Percentiles rank a stretch among this genome's conserved stretches.
Conservation (phyloP, 2,797 vertebrate genomes). For the Xyrichtys novacula region DNA sequence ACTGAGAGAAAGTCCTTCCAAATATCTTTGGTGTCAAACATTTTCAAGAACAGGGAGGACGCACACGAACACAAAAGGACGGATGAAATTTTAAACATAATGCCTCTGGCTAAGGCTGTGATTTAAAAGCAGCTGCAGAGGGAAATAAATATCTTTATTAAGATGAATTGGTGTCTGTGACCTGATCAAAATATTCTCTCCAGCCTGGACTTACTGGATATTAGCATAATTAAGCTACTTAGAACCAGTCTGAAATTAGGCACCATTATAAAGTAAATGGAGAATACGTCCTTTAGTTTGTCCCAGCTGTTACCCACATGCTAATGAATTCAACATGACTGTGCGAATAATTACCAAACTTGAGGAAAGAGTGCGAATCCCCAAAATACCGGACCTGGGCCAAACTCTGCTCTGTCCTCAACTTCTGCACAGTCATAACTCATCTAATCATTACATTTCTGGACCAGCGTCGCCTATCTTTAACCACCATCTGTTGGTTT, state of each 20-base stretch:
- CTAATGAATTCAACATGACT: neutral
- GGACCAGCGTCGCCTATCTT: conserved; percentile 12
- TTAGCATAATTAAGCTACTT: neutral
- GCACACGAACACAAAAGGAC: neutral
- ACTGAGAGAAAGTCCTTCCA: neutral
- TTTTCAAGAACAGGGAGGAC: neutral
- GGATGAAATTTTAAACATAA: neutral
- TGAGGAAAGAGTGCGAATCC: neutral
- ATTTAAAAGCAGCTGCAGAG: neutral
- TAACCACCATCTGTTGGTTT: conserved; percentile 17
- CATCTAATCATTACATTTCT: neutral
- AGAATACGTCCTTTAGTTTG: neutral
- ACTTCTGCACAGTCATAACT: conserved; percentile 4
- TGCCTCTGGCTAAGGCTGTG: neutral
- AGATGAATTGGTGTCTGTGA: neutral
- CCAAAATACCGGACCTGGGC: conserved; percentile 7
- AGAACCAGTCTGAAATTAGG: neutral
- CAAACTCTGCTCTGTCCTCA: neutral
- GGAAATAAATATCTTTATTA: neutral
- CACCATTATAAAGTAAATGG: neutral
- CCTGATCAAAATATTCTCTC: neutral
- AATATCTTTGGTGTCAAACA: neutral
- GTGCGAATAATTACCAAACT: neutral
- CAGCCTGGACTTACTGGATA: neutral
- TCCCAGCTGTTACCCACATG: neutral